Evolutionary conservation across 2,113 vertebrate genomes (phyloP).

Genomic region (Misgurnus mizolepis): DNA sequence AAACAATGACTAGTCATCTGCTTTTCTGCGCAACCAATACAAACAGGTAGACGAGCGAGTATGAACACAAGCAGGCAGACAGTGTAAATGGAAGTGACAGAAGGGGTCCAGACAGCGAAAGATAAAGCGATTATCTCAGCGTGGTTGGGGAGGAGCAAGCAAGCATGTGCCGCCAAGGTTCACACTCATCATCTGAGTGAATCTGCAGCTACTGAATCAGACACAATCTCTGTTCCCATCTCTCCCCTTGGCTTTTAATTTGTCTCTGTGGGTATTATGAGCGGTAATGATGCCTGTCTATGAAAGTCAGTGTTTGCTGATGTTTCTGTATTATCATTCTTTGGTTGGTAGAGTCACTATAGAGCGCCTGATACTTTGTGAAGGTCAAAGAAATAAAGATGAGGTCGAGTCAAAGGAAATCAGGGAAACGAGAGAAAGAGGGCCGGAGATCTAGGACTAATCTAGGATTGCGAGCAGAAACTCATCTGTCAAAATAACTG

Average conservation of each 20-base stretch:
- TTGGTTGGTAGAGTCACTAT: background rate
- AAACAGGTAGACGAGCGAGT: background rate
- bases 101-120: background rate
- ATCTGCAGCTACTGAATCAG: background rate
- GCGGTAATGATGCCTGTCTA: background rate
- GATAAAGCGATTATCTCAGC: background rate
- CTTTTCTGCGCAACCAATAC: too few relatives aligned
- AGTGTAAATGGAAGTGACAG: background rate
- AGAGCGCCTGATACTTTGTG: background rate
- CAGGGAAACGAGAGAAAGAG: background rate
- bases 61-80: background rate
- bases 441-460: background rate
- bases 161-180: background rate
- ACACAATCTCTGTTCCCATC: background rate
- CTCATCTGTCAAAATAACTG: too few relatives aligned
- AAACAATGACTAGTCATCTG: background rate
- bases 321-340: background rate
- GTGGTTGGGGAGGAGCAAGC: background rate
- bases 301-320: background rate
- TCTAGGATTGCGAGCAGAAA: background rate
- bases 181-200: background rate
- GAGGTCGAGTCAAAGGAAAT: background rate
- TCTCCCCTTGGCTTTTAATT: background rate
- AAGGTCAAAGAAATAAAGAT: background rate
- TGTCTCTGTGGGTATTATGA: constrained; percentile 16